Evolutionary conservation across 2,888 invertebrate species (phyloP).

Genomic region (Parthenolecanium corni): DNA sequence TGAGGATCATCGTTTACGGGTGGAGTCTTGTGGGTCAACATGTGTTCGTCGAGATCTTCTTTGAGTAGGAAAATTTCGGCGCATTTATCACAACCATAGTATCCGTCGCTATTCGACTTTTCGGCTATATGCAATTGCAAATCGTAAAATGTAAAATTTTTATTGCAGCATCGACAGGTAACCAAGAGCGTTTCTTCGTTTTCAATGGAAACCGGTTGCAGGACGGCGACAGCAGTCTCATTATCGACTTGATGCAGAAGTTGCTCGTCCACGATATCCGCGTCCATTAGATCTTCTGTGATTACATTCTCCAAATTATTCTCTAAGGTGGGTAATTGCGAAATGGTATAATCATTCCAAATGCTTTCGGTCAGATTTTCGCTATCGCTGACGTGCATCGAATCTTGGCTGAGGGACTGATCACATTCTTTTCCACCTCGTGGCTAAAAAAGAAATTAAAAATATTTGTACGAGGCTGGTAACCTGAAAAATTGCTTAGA

Average conservation of each 20-base stretch:
- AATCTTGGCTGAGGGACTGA: conserved; percentile 5
- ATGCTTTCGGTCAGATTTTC: conserved; percentile 17
- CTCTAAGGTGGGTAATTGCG: conserved; percentile 14
- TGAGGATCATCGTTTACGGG: neutral
- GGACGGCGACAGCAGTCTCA: conserved; percentile 6
- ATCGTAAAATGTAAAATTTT: conserved; percentile 19
- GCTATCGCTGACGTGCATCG: conserved; percentile 2
- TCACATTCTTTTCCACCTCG: conserved; percentile 15
- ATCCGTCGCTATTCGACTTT: conserved; percentile 14
- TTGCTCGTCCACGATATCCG: conserved; percentile 16
- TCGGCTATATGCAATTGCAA: conserved; percentile 19
- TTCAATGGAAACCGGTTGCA: conserved; percentile 21
- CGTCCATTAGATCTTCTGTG: conserved; percentile 9
- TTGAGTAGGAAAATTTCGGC: conserved; percentile 21
- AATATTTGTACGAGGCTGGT: neutral
- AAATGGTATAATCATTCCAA: conserved; percentile 25
- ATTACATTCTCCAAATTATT: conserved; percentile 25
- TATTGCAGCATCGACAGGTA: conserved; percentile 21
- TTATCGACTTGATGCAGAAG: neutral
- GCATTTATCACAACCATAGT: conserved; percentile 23
- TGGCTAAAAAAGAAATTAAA: neutral
- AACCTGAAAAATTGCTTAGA: too few relatives aligned
- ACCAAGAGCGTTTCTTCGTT: conserved; percentile 13
- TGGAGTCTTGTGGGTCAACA: conserved; percentile 7
- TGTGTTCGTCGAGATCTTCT: conserved; percentile 22